Evolutionary conservation across 2,113 vertebrate species (phyloP), one percentile per base, ranked within the genome.

Genomic region (Amia ocellicauda): DNA sequence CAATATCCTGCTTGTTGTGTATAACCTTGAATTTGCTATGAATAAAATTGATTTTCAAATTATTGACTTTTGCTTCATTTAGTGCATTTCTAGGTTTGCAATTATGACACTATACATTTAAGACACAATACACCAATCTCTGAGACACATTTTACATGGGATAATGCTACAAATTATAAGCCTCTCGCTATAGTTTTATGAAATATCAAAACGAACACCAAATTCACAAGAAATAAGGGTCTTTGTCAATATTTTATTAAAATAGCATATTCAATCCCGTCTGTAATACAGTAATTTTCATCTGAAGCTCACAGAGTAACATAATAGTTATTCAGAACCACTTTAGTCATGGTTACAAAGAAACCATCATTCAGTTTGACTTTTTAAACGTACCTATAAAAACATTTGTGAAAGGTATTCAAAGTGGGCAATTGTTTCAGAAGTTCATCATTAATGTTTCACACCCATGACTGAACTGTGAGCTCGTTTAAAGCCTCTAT

Each of bases 221-320:
- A n/a, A n/a, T n/a, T n/a, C n/a, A n/a, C n/a, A 47, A 47, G 7
- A 47, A 47, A 17, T 16, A 16, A 47, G n/a, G 13, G 14, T 19
- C 19, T 3, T 58, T 20, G 10, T 40, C 4, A 56, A 58, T 41
- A 58, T 41, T 58, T 58, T 40, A 58, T 58, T 58, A 58, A 58
- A 58, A 58, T 58, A 58, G 56, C n/a, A 3, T 41, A 41, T 41
- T 42, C 19, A 47, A 47, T 47, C 36, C 40, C 31, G 10, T 40
- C 45, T n/a, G 45, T 47, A 47, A 47, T 47, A 47, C 45, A 28
- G 53, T n/a, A 55, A 55, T 28, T 13, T 28, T 55, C 13, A 3
- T 55, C 53, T 16, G 3, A 10, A 55, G 24, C 24, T 16, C 53
- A 26, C 23, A 31, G 16, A 28, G 4, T 58, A 42, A 58, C 19